Evolutionary conservation across 2,888 invertebrate genomes (phyloP), one percentile per base, ranked within the genome.

Genomic region (Mellilla xanthometata): DNA sequence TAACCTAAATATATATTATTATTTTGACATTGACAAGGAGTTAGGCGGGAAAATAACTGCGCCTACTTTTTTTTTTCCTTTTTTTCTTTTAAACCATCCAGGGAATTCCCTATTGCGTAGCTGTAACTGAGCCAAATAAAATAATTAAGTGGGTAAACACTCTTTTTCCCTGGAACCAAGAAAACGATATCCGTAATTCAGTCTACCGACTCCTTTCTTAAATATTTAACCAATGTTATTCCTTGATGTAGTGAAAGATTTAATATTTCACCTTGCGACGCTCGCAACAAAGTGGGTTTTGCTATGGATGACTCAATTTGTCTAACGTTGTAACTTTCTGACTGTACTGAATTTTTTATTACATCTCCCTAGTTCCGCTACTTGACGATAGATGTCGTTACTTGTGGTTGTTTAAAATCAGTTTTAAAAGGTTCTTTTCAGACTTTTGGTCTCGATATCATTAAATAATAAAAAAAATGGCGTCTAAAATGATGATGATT

Each of bases 201-300:
- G 65, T 65, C 66, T 59, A 65, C 65, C 64, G 68, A 61, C 71
- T 67, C 54, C 62, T 49, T 54, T 53, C 54, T 63, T 77, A 59
- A 83, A 85, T 84, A 83, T 75, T 83, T 83, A 53, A 83, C 66
- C 52, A 57, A 58, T 66, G 70, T 72, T 76, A 72, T 76, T 71
- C 73, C 76, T 74, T 65, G 58, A 54, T 48, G 39, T 48, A 15
- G 47, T 38, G 31, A 46, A 52, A 42, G 33, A 55, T 56, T 45
- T 39, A 52, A 71, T 54, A 62, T 58, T 67, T 38, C 51, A 67
- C 67, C 56, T 56, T 79, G 73, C 47, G 0, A 0, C 0, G 2
- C 2, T 10, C 0, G 0, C 0, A 4, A 46, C 58, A 77, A 65
- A 63, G 66, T 56, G 27, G 34, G 50, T 52, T 70, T 76, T 73